Evolutionary conservation across 2,888 invertebrate species (phyloP).

Genomic region (Cataglyphis livida): DNA sequence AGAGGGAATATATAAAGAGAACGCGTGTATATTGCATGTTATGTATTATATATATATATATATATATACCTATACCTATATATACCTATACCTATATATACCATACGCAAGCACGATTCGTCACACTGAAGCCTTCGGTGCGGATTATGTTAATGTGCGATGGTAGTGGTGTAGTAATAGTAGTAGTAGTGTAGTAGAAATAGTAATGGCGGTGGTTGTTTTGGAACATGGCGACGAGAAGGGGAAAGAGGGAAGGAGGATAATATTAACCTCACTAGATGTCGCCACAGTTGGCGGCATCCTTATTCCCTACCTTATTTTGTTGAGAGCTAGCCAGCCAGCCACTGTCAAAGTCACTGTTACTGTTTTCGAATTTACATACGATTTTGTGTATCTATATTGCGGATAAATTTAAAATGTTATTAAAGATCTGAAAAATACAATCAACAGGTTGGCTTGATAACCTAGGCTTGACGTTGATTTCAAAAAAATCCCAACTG

Average conservation of each 20-base stretch:
- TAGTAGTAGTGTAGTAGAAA: background rate
- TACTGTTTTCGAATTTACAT: too few species aligned
- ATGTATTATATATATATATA: background rate
- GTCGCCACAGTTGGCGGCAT: constrained; percentile 76
- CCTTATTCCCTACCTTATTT: constrained; percentile 68
- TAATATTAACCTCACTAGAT: constrained; percentile 69
- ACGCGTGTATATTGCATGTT: constrained; percentile 13
- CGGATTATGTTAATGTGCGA: constrained; percentile 39
- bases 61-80: background rate
- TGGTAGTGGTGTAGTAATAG: constrained; percentile 1
- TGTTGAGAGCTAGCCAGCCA: constrained; percentile 28
- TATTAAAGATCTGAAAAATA: too few species aligned
- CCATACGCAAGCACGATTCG: constrained; percentile 67
- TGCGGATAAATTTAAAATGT: too few species aligned
- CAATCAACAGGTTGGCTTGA: too few species aligned
- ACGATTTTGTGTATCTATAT: too few species aligned
- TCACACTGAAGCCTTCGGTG: constrained; percentile 71
- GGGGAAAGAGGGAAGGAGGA: constrained; percentile 52
- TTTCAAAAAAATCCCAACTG: too few species aligned
- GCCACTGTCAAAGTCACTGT: too few species aligned
- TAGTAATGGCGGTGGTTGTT: constrained; percentile 26
- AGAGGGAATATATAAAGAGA: background rate
- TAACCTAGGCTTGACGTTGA: too few species aligned
- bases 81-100: constrained; percentile 48
- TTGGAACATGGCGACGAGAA: constrained; percentile 34